Evolutionary conservation across 2,113 vertebrate genomes (phyloP), one percentile per base, ranked within the genome.

Genomic region (Elaphurus davidianus): DNA sequence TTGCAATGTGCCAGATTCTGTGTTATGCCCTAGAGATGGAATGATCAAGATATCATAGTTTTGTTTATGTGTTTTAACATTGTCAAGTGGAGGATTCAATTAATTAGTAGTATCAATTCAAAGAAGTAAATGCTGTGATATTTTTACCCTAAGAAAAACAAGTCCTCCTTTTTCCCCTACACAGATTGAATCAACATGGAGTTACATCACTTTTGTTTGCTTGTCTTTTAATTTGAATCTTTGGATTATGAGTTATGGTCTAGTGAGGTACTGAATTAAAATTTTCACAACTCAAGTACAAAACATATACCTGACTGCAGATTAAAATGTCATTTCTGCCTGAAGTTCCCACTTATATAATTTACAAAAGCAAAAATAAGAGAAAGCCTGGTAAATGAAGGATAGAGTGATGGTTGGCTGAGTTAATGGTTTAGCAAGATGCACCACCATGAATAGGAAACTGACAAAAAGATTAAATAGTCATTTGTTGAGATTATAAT

Each of bases 131-230:
- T 9, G 17, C 3, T 90, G 27, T 25, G 36, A 82, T 43, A 7
- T 36, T 47, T 1, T 76, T 76, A 67, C 30, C 16, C 5, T 6
- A 85, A 92, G 11, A 8, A 40, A 74, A 95, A 16, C 5, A 40
- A 33, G 2, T 3, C 23, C 1, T 1, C 8, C 3, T 27, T 45
- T 23, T 40, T 9, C 7, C 1, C 2, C 2, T 23, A 12, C 2
- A 43, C 11, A 64, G 13, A 57, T 16, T 84, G n/a, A 87, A 79
- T 81, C 76, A 93, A 40, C 50, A 81, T 6, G 8, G 30, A 91
- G 5, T 59, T 13, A 59, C 16, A 55, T 40, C 27, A 76, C 25
- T 74, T 36, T 50, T 83, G 1, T 33, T 60, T 86, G 15, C 21
- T 97, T 92, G 60, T 83, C 15, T 71, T 91, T 88, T 47, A 7